Evolutionary conservation across 2,888 invertebrate species (phyloP).

Genomic region (Tenthredo mesomela): DNA sequence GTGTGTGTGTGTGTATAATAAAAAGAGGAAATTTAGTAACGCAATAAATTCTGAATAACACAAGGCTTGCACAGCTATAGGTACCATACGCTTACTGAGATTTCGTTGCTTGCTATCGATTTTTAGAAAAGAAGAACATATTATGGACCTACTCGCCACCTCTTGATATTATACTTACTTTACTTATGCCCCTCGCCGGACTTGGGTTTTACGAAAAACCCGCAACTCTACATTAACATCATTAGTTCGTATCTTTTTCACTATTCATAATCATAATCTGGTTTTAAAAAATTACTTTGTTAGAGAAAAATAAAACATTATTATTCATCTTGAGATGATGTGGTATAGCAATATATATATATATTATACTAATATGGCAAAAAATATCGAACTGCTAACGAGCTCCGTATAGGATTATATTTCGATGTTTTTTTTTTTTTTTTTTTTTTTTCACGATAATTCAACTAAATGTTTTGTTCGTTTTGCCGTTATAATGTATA

Average conservation of each 20-base stretch:
- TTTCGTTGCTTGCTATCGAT: constrained; percentile 15
- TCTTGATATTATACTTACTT: too few species aligned
- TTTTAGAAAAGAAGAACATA: not conserved
- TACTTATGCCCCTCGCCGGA: not conserved
- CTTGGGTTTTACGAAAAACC: not conserved
- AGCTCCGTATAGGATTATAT: not conserved
- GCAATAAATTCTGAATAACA: not conserved
- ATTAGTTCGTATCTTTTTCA: not conserved
- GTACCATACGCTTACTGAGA: not conserved
- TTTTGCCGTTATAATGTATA: not conserved
- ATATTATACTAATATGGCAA: too few species aligned
- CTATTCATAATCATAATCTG: too few species aligned
- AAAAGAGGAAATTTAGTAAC: not conserved
- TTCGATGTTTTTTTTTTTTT: not conserved
- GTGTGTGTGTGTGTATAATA: not conserved
- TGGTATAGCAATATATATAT: not conserved
- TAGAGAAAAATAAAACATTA: not conserved
- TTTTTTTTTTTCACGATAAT: not conserved
- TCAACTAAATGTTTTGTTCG: not conserved
- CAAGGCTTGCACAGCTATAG: not conserved
- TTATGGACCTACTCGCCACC: not conserved
- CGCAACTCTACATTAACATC: not conserved
- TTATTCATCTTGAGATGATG: not conserved
- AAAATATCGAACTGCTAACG: not conserved
- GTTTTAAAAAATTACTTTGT: too few species aligned